phyloP scores from a whole-genome alignment of 1,140 invertebrate species.

The Galleria mellonella region DNA sequence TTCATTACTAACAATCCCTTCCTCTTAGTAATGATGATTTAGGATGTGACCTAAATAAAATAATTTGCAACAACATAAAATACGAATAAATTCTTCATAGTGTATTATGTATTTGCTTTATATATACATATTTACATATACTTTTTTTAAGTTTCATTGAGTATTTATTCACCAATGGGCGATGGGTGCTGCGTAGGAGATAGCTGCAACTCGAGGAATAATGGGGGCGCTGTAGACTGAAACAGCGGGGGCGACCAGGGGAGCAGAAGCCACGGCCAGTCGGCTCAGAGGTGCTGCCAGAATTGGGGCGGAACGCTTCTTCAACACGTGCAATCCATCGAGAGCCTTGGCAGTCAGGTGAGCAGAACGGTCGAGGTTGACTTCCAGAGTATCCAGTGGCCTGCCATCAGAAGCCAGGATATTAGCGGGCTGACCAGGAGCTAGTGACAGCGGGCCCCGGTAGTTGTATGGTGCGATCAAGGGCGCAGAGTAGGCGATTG shows the following conservation, averaged over 20 bases:
- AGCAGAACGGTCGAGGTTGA: slow-evolving; percentile 62
- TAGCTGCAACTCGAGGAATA: slow-evolving; percentile 12
- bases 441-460: slow-evolving; percentile 42
- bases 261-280: slow-evolving; percentile 15
- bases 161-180: neutral
- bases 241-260: slow-evolving; percentile 20
- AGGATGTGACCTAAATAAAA: no score
- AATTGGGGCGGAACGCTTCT: slow-evolving; percentile 39
- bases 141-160: neutral
- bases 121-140: neutral
- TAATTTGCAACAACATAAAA: neutral
- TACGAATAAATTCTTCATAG: neutral
- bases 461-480: slow-evolving; percentile 31
- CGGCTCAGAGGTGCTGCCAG: slow-evolving; percentile 19
- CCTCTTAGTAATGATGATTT: no score
- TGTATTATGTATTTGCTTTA: neutral
- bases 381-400: slow-evolving; percentile 55
- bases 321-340: slow-evolving; percentile 35
- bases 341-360: slow-evolving; percentile 50
- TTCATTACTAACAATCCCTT: no score
- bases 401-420: slow-evolving; percentile 42
- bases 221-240: slow-evolving; percentile 25
- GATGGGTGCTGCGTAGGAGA: slow-evolving; percentile 16
- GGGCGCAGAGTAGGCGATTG: slow-evolving; percentile 23
- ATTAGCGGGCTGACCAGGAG: slow-evolving; percentile 48